Percentiles rank a stretch among this genome's conserved stretches.
phyloP scores from a whole-genome alignment of 2,797 vertebrate genomes.

The Melanotaenia parkinsoni region DNA sequence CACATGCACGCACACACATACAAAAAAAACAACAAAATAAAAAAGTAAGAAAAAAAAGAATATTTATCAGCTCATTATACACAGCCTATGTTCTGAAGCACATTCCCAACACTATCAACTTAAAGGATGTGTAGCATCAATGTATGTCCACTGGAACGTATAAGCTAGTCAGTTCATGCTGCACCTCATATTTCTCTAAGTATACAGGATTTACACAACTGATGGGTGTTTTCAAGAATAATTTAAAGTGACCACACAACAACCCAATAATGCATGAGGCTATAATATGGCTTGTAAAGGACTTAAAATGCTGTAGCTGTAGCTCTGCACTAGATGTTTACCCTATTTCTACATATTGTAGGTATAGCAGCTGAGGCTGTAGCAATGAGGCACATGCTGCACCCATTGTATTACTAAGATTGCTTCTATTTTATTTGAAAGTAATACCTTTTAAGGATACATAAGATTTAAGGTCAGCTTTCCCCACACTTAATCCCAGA shows the following conservation, averaged over 20 bases:
- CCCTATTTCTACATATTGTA: slow-evolving; percentile 10
- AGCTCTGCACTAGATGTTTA: slow-evolving; percentile 2
- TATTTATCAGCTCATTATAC: neutral
- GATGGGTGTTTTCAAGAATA: neutral
- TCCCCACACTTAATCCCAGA: slow-evolving; percentile 59
- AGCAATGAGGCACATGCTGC: slow-evolving; percentile 11
- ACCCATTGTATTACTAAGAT: slow-evolving; percentile 33
- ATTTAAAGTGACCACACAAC: neutral
- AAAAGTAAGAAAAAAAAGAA: too few relatives aligned
- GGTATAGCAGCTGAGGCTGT: slow-evolving; percentile 24
- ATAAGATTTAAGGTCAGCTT: slow-evolving; percentile 60
- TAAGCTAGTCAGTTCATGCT: neutral
- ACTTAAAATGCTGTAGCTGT: neutral
- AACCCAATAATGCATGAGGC: neutral
- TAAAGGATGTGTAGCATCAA: neutral
- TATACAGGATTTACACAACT: neutral
- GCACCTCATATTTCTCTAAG: neutral
- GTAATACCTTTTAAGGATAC: slow-evolving; percentile 42
- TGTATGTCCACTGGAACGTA: neutral
- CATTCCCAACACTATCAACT: neutral
- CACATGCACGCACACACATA: too few relatives aligned
- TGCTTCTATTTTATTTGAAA: slow-evolving; percentile 46
- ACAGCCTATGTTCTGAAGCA: neutral
- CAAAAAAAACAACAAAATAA: too few relatives aligned
- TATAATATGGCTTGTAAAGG: neutral